Evolutionary conservation across 92 coral and sea anemone species (phyloP), one percentile per base, ranked within the genome.

Genomic region (Scolanthus callimorphus): DNA sequence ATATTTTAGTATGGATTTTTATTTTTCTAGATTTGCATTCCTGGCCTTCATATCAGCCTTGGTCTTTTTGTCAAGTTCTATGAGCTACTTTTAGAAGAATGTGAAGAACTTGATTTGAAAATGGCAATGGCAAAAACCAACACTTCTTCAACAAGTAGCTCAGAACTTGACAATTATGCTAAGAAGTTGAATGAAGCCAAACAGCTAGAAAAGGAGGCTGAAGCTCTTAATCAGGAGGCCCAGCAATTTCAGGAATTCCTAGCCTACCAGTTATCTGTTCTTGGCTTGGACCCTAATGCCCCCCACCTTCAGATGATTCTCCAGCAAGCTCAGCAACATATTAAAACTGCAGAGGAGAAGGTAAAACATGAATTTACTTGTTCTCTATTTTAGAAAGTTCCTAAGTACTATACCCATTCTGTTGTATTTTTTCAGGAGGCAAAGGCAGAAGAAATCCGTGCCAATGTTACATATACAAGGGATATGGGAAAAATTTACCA

Each of bases 31-130:
- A 57, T 57, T 21, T 57, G 63, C 25, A 15, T 57, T 12, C 63
- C 63, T 15, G 63, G 49, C 20, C 49, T 57, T 17, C 63, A 57
- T 17, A 57, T 57, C 63, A 57, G 49, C 49, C 49, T 57, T 57
- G 49, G 63, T 1, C 49, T 57, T 1, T 57, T 57, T 27, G 25
- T 57, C 24, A 17, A 57, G 17, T 57, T n/a, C 20, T 57, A 17
- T 17, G 49, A 57, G 13, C 49, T 57, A 17, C 63, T 37, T 2
- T 31, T 50, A 19, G 41, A 38, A 20, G 41, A 65, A 29, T 51
- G 60, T 12, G 25, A 52, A 25, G 63, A 31, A n/a, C 8, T 57
- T n/a, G 63, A 57, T 0, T n/a, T 17, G 4, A 57, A 57, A 25
- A 57, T 57, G 15, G 49, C 63, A 6, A 34, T 6, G 6, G 41